Base-by-base conservation (phyloP, 1,140 invertebrate species). In the Heterodera schachtii region DNA sequence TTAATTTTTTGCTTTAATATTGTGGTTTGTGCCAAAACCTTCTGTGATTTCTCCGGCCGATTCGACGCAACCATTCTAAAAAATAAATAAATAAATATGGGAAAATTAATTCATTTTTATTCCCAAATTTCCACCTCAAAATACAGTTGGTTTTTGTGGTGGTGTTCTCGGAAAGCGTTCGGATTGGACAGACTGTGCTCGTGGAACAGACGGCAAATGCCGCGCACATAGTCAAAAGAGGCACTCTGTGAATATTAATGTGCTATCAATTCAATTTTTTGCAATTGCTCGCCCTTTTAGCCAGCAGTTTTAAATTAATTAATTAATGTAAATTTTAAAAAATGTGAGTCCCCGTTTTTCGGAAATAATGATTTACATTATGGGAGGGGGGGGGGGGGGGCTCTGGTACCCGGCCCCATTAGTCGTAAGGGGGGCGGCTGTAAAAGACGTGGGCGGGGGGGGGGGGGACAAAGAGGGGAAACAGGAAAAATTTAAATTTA, bases 201-300 rank as follows among this genome's bases (percentile, higher is more conserved):
- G 52, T 80, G n/a, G 60, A 82, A 82, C 8, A 82, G 19, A 43
- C 8, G 46, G 47, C 81, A 82, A 31, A 44, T 82, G 11, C 81
- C 79, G 13, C 43, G 73, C 8, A 44, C 41, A 49, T 49, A 31
- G 19, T 82, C 81, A 57, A 82, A 82, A n/a, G 80, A 57, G 16
- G 80, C 78, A 82, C 81, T 82, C 81, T 82, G n/a, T n/a, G n/a
- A n/a, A 80, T 46, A 47, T 52, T 9, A 5, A n/a, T n/a, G n/a
- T n/a, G n/a, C 57, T 21, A n/a, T 69, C 49, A 52, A 2, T 52
- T 8, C 11, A 52, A 6, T 11, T 52, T n/a, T n/a, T n/a, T n/a
- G n/a, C n/a, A n/a, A n/a, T n/a, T n/a, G n/a, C n/a, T n/a, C n/a
- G n/a, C n/a, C n/a, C n/a, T n/a, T n/a, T n/a, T n/a, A n/a, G n/a